Evolutionary conservation across 2,888 invertebrate genomes (phyloP).

Genomic region (Ichneumoninae sp.): DNA sequence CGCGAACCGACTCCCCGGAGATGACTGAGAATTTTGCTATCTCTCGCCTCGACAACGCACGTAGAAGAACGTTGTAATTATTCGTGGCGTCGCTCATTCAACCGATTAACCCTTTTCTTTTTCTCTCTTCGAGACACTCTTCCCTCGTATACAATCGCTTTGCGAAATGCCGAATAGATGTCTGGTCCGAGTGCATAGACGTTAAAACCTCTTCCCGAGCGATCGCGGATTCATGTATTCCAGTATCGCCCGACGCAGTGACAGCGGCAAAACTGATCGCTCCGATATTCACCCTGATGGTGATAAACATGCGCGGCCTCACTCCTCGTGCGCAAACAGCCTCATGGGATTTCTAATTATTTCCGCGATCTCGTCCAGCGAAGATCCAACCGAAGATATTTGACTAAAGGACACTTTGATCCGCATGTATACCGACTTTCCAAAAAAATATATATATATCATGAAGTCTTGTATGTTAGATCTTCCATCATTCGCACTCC

Average conservation of each 20-base stretch:
- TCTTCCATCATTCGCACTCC: background rate
- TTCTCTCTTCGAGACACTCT: background rate
- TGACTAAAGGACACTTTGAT: background rate
- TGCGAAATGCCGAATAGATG: background rate
- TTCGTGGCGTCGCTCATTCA: slow-evolving; percentile 24
- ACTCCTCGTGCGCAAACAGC: background rate
- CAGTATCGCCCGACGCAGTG: background rate
- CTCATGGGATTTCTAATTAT: slow-evolving; percentile 43
- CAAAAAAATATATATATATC: background rate
- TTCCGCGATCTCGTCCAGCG: background rate
- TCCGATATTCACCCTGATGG: slow-evolving; percentile 7
- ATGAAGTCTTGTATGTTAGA: slow-evolving; percentile 9
- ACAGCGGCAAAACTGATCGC: background rate
- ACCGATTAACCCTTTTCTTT: slow-evolving; percentile 20
- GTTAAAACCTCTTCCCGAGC: background rate
- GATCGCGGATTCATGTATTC: slow-evolving; percentile 15
- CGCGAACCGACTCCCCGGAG: slow-evolving; percentile 15
- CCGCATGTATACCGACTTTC: background rate
- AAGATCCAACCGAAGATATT: slow-evolving; percentile 1
- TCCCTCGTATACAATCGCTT: background rate
- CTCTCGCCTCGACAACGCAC: slow-evolving; percentile 20
- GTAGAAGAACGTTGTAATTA: slow-evolving; percentile 40
- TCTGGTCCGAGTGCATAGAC: background rate
- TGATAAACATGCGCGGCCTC: slow-evolving; percentile 14
- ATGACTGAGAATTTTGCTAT: slow-evolving; percentile 43